Percentiles rank a stretch among this genome's conserved stretches.
Conservation (phyloP, 1,140 invertebrate genomes). For the Cotesia vestalis region DNA sequence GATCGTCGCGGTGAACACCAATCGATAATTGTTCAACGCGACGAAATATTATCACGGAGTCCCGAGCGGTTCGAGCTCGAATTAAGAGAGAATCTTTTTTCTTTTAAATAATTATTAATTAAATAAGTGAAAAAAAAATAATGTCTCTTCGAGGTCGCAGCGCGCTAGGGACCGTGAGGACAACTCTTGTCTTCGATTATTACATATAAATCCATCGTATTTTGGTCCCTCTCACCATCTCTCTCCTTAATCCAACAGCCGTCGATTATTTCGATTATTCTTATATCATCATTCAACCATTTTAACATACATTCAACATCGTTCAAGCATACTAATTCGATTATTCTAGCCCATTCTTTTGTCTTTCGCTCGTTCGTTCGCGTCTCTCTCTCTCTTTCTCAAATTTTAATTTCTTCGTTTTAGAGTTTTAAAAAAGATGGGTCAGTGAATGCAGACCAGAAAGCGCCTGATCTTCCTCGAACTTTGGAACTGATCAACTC, state of each 20-base stretch:
- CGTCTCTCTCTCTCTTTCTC: background rate
- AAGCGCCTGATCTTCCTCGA: slow-evolving; percentile 16
- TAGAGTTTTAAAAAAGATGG: slow-evolving; percentile 8
- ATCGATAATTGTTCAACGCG: slow-evolving; percentile 47
- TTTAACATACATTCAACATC: slow-evolving; percentile 26
- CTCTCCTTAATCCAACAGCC: slow-evolving; percentile 41
- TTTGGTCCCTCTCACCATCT: slow-evolving; percentile 37
- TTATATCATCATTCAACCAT: slow-evolving; percentile 43
- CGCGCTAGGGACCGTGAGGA: slow-evolving; percentile 42
- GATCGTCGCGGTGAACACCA: slow-evolving; percentile 54
- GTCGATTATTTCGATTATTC: slow-evolving; percentile 45
- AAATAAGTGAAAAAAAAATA: slow-evolving; percentile 2
- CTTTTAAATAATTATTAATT: background rate
- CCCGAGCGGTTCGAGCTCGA: slow-evolving; percentile 37
- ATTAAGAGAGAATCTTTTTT: slow-evolving; percentile 2
- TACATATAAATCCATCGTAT: slow-evolving; percentile 23
- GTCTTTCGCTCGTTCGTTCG: slow-evolving; percentile 44
- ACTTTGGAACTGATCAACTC: background rate
- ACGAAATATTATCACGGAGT: slow-evolving; percentile 48
- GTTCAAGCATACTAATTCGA: slow-evolving; percentile 32
- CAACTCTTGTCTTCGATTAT: background rate
- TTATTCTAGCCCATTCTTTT: slow-evolving; percentile 21
- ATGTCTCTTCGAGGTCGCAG: slow-evolving; percentile 45
- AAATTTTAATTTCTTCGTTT: too few species aligned
- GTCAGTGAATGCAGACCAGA: slow-evolving; percentile 14